Base-by-base conservation (phyloP, 1,140 invertebrate genomes). In the Parasteatoda tepidariorum region DNA sequence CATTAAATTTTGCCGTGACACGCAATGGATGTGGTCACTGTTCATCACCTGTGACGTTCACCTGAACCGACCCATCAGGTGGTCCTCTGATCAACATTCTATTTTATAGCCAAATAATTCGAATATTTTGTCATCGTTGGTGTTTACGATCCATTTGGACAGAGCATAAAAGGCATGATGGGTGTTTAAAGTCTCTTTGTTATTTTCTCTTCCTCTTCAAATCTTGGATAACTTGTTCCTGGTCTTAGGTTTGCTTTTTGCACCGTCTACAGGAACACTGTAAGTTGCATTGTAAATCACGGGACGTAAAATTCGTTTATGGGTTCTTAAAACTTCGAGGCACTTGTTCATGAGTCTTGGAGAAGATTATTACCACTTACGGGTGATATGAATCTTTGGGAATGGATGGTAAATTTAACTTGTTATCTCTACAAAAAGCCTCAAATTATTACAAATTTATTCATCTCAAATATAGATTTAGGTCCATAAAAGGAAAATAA, bases 61-160 rank as follows among this genome's bases (percentile, higher is more conserved):
- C 28, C 59, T 76, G 22, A 41, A 5, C n/a, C 15, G n/a, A 26
- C 59, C n/a, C 38, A n/a, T 48, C 66, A 48, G 78, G 78, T 70
- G 78, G 78, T 82, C 78, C 38, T 26, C 26, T 5, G 33, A 57
- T 79, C 62, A 79, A 41, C 15, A 15, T 7, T 26, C 30, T 31
- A 55, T 64, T 82, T 82, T 82, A 82, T 82, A 61, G 78, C 41
- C 54, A 54, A 82, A 82, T 82, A 71, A 82, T 82, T 82, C 66
- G 78, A 82, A 82, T 82, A 82, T 82, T 82, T 82, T 82, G 78
- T 82, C 78, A 82, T 82, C 78, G 33, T 26, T 34, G 30, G 67
- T 71, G 66, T 82, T 82, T 82, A 82, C 67, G 78, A 82, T 31
- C 66, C 55, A 71, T 41, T 82, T 31, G 15, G 67, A 3, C 18